Evolutionary conservation across 2,888 invertebrate genomes (phyloP).

Genomic region (Deilephila porcellus): DNA sequence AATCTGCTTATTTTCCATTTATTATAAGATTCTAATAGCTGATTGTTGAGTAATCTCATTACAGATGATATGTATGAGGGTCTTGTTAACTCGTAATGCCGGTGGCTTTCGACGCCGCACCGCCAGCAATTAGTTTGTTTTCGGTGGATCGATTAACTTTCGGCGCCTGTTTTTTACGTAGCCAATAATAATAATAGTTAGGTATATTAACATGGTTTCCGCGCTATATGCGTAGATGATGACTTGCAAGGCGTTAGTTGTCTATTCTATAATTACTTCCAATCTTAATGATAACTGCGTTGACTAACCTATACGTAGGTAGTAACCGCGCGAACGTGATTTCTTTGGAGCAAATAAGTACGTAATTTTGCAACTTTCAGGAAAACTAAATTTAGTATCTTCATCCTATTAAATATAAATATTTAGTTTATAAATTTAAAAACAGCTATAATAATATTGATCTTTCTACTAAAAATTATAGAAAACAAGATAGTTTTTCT

Average conservation of each 20-base stretch:
- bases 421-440: background rate
- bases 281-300: background rate
- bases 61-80: background rate
- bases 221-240: background rate
- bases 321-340: slow-evolving; percentile 1
- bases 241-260: slow-evolving; percentile 1
- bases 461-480: too few species aligned
- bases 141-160: slow-evolving; percentile 64
- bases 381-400: too few species aligned
- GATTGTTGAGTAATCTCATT: background rate
- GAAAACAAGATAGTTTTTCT: too few species aligned
- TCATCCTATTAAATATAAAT: background rate
- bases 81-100: background rate
- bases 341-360: background rate
- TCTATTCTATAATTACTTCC: background rate
- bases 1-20: slow-evolving; percentile 54
- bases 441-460: background rate
- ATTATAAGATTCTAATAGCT: slow-evolving; percentile 41
- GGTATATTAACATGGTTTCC: background rate
- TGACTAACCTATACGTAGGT: slow-evolving; percentile 12
- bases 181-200: background rate
- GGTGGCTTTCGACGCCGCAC: slow-evolving; percentile 31
- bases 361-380: background rate
- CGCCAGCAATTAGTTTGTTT: slow-evolving; percentile 55
- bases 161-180: slow-evolving; percentile 3